Conservation (phyloP, 2,888 invertebrate species). For the Meloe dianella region DNA sequence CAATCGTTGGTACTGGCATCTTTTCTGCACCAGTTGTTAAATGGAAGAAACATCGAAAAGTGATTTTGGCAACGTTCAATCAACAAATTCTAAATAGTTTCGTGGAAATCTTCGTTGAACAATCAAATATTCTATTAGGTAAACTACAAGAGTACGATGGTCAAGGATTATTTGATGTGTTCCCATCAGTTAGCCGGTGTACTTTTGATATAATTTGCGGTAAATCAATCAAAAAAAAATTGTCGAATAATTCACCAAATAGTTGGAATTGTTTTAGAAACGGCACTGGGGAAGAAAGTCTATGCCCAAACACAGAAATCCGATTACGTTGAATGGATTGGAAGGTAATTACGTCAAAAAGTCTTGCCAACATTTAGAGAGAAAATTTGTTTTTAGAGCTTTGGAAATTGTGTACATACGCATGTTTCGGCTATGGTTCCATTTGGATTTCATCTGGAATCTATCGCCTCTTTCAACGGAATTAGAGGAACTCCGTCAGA, state of each 20-base stretch:
- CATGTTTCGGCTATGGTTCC: conserved; percentile 6
- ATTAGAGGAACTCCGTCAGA: background rate
- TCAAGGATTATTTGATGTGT: conserved; percentile 62
- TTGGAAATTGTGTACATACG: conserved; percentile 10
- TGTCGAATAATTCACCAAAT: background rate
- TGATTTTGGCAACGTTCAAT: conserved; percentile 69
- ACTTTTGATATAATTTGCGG: conserved; percentile 70
- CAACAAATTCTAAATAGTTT: conserved; percentile 68
- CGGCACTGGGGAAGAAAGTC: conserved; percentile 72
- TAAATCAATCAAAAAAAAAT: conserved; percentile 46
- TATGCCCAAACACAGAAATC: conserved; percentile 63
- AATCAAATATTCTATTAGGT: conserved; percentile 62
- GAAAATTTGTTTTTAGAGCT: background rate
- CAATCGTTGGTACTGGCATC: conserved; percentile 42
- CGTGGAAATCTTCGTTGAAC: conserved; percentile 66
- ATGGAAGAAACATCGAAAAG: conserved; percentile 67
- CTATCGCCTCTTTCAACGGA: background rate
- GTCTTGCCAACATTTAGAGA: background rate
- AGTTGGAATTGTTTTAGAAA: conserved; percentile 58
- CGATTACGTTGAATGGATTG: conserved; percentile 51
- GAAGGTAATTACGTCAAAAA: background rate
- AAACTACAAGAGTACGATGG: conserved; percentile 57
- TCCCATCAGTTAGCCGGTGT: conserved; percentile 63
- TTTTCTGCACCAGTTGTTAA: conserved; percentile 50
- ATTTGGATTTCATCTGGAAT: conserved; percentile 7